These are phyloP conservation scores for Bergia sp. DNA, from an alignment of 92 coral and sea anemone genomes.

Conservation along the genomic window DNA sequence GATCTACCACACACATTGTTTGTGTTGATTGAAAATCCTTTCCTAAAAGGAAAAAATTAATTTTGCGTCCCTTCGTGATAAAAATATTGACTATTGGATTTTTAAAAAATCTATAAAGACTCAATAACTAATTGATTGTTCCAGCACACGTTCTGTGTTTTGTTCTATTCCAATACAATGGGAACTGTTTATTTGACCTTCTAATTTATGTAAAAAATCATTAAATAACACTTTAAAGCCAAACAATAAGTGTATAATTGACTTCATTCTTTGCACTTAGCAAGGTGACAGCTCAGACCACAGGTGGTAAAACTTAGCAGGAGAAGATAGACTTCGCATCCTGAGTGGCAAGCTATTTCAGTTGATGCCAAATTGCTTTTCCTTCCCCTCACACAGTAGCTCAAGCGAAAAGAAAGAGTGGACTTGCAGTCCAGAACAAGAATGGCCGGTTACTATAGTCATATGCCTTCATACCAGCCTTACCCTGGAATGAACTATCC, in stretches of 20 bases:
- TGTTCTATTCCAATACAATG: slow-evolving; percentile 30
- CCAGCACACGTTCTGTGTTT: slow-evolving; percentile 21
- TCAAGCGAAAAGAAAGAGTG: not conserved
- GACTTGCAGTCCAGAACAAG: not conserved
- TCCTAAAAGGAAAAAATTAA: not conserved
- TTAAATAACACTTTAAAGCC: slow-evolving; percentile 60
- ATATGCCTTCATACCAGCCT: slow-evolving; percentile 76
- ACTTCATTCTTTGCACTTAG: slow-evolving; percentile 65
- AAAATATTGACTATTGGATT: slow-evolving; percentile 22
- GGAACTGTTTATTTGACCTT: slow-evolving; percentile 45
- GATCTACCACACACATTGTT: slow-evolving; percentile 45
- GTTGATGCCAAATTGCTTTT: slow-evolving; percentile 32
- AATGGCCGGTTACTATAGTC: slow-evolving; percentile 95
- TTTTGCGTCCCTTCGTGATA: not conserved
- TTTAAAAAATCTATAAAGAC: not conserved
- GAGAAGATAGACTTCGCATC: slow-evolving; percentile 21
- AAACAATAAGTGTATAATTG: slow-evolving; percentile 64
- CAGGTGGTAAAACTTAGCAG: slow-evolving; percentile 41
- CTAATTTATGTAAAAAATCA: slow-evolving; percentile 44
- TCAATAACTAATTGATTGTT: slow-evolving; percentile 4
- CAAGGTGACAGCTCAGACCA: slow-evolving; percentile 60
- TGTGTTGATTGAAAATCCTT: slow-evolving; percentile 17
- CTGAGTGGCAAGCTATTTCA: slow-evolving; percentile 21
- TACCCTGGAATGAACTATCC: slow-evolving; percentile 75
- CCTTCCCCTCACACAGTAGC: slow-evolving; percentile 10